Conservation (phyloP, 2,797 vertebrate species). For the Acanthurus leucopareius region DNA sequence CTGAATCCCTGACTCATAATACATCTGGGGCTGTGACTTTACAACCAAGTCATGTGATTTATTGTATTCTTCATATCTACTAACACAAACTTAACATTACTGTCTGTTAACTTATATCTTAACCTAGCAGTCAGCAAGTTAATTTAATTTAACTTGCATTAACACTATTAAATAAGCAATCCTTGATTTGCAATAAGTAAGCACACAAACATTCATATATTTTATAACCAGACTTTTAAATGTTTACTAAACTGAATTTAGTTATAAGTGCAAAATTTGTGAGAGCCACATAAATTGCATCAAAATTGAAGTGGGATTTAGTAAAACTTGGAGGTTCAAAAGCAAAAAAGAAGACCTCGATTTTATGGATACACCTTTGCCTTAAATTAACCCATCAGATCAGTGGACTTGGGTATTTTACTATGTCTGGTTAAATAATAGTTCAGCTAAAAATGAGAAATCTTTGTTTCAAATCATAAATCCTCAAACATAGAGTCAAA, state of each 20-base stretch:
- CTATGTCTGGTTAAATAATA: constrained; percentile 15
- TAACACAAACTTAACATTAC: neutral
- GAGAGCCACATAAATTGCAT: neutral
- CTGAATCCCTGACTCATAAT: neutral
- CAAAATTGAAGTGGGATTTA: neutral
- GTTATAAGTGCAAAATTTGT: neutral
- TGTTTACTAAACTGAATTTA: neutral
- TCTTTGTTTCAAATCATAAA: constrained; percentile 28
- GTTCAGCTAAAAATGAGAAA: constrained; percentile 20
- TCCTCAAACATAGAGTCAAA: constrained; percentile 42
- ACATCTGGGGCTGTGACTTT: neutral
- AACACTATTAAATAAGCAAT: neutral
- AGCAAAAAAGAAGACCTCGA: neutral
- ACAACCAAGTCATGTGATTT: neutral
- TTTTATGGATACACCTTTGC: neutral
- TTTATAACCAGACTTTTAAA: neutral
- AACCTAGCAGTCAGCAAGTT: neutral
- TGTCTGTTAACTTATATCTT: neutral
- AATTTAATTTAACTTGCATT: neutral
- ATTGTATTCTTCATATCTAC: neutral
- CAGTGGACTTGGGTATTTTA: neutral
- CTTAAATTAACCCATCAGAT: constrained; percentile 8
- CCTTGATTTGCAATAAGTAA: neutral
- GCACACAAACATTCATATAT: neutral
- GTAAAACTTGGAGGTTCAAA: neutral